Percentiles rank a stretch among this genome's conserved stretches.
These are phyloP conservation scores for Nilaparvata lugens DNA, from an alignment of 1,140 invertebrate genomes.

Conservation along the genomic window DNA sequence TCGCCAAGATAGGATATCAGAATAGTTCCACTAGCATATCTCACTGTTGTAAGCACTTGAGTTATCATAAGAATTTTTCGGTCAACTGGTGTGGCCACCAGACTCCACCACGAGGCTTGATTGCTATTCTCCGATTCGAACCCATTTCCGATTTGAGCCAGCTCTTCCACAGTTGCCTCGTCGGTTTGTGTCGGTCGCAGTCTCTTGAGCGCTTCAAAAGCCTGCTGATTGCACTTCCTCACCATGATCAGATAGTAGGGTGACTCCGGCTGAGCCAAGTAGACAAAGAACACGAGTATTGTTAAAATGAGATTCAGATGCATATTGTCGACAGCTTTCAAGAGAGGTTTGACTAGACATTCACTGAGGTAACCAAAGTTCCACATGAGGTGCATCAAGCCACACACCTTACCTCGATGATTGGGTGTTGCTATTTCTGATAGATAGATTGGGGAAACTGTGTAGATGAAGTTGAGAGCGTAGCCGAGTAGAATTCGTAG, in stretches of 20 bases:
- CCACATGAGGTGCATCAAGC: conserved; percentile 70
- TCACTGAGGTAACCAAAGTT: conserved; percentile 60
- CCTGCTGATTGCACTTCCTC: conserved; percentile 48
- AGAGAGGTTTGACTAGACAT: conserved; percentile 63
- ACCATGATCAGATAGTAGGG: conserved; percentile 55
- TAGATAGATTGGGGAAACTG: conserved; percentile 74
- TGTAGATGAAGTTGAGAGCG: conserved; percentile 60
- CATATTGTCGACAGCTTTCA: conserved; percentile 55
- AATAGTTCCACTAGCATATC: conserved; percentile 22
- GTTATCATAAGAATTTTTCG: conserved; percentile 21
- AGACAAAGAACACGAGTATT: conserved; percentile 50
- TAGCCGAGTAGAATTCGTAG: conserved; percentile 33
- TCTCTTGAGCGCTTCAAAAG: conserved; percentile 50
- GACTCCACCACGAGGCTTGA: conserved; percentile 20
- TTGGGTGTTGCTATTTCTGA: conserved; percentile 57
- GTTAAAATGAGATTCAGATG: conserved; percentile 50
- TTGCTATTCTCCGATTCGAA: conserved; percentile 20
- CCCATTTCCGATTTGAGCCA: conserved; percentile 16
- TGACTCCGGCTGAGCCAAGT: conserved; percentile 65
- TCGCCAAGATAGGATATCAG: conserved; percentile 21
- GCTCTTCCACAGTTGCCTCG: conserved; percentile 26
- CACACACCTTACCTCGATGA: conserved; percentile 42
- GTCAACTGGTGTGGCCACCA: conserved; percentile 18
- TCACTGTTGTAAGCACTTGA: conserved; percentile 21
- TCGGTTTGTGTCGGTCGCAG: conserved; percentile 39